Evolutionary conservation across 1,140 invertebrate genomes (phyloP), one percentile per base, ranked within the genome.

Genomic region (Lasaia peninsularis): DNA sequence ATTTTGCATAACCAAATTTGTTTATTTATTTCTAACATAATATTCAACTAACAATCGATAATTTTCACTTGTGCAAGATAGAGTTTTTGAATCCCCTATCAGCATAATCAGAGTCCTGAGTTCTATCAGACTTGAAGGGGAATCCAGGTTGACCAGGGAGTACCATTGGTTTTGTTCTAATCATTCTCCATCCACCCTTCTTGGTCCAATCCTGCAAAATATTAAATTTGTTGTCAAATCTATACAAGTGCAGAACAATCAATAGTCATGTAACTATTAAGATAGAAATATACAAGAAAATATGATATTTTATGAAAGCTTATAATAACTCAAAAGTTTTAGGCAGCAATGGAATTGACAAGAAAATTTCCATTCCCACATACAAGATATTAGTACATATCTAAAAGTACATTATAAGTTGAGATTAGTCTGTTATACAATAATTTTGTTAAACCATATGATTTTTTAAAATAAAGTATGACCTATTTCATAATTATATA

Each of bases 161-260:
- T 14, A 92, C 87, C 57, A 86, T 81, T 9, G 68, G 70, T 56
- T 92, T 91, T 6, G 89, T 89, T 18, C 59, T 57, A 12, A 88
- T 67, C 0, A 94, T 80, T 85, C 90, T 90, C 92, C 93, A 94
- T 28, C 95, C 94, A 61, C 91, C 90, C 71, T 92, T 91, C 49
- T 91, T 91, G 3, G 91, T 93, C 95, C 95, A 96, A 77, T 94
- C 91, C 92, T 93, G 57, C n/a, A 56, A 85, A 76, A 62, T 31
- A 54, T 61, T n/a, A n/a, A n/a, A n/a, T 18, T 4, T 14, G 6
- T 34, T 52, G 4, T 1, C 48, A 49, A 24, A 14, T 5, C 6
- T 12, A 12, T 16, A n/a, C n/a, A 40, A 12, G 18, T 40, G 10
- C 14, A 16, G 0, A 28, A 6, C 24, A 28, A 6, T 28, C 24